phyloP scores from a whole-genome alignment of 2,113 vertebrate species.

The Cyphomyrus discorhynchus region DNA sequence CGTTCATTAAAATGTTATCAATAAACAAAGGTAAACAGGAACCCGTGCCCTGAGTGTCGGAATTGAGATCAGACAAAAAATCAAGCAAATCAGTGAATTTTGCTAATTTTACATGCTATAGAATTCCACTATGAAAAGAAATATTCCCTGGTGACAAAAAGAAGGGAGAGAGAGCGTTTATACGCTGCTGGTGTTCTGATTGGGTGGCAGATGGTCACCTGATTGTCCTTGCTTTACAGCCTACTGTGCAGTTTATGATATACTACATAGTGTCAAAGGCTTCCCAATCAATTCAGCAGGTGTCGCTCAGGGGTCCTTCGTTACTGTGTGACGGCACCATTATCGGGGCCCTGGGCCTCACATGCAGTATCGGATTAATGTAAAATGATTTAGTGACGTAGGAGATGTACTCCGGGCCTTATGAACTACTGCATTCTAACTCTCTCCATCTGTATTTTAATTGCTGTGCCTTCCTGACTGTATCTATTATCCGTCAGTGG shows the following conservation, averaged over 20 bases:
- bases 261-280: slow-evolving; percentile 19
- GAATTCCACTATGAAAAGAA: not conserved
- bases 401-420: slow-evolving; percentile 30
- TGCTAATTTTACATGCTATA: not conserved
- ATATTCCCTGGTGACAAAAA: not conserved
- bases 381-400: slow-evolving; percentile 37
- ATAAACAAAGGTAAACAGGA: not conserved
- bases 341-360: slow-evolving; percentile 31
- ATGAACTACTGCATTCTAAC: slow-evolving; percentile 30
- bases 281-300: slow-evolving; percentile 13
- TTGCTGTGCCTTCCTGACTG: slow-evolving; percentile 36
- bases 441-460: slow-evolving; percentile 41
- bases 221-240: not conserved
- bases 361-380: slow-evolving; percentile 41
- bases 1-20: not conserved
- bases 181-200: not conserved
- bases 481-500: slow-evolving; percentile 10
- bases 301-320: not conserved
- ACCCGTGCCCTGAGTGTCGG: not conserved
- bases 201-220: not conserved
- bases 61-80: not conserved
- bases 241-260: not conserved
- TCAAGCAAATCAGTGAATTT: not conserved
- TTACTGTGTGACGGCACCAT: slow-evolving; percentile 41
- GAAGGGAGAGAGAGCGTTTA: not conserved